Evolutionary conservation across 2,113 vertebrate genomes (phyloP), one percentile per base, ranked within the genome.

Genomic region (Hyperopisus bebe): DNA sequence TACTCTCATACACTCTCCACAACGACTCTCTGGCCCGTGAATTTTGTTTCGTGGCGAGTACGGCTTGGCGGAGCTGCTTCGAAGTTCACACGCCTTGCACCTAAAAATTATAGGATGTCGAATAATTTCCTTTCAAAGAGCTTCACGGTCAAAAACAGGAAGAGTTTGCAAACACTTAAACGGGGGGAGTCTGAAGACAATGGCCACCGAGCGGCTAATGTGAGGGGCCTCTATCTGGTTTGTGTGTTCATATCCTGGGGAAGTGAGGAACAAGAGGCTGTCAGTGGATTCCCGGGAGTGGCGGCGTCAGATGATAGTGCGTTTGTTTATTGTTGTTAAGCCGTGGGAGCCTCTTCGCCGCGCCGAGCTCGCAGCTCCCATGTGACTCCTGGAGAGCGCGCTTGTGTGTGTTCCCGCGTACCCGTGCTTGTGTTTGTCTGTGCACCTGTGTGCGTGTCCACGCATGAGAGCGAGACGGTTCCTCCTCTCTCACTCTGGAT

Each of bases 91-190:
- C 89, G 86, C 88, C 58, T 86, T 35, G 89, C n/a, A 70, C 74
- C 87, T 77, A 50, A 90, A 58, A 91, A 91, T 91, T 77, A 80
- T 82, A 80, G 86, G 88, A 90, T 62, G 92, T 89, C 90, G 88
- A 91, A 91, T 92, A 90, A 83, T 92, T 93, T 91, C 93, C 84
- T 48, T 58, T 88, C 70, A 89, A 89, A 91, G 89, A 90, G 88
- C 42, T 70, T 91, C 53, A 74, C 44, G 35, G 53, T 44, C 80
- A 62, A 92, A 93, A 94, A 93, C 92, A 93, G 93, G 93, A 95
- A 94, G 91, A 50, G 89, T 88, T 89, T 88, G 87, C 89, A 85
- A 91, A 93, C 90, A 92, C 88, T 89, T 91, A 90, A 89, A 91
- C 13, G 89, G 53, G 87, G 74, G 89, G 87, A 46, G 50, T 85